Base-by-base conservation (phyloP, 1,140 invertebrate species). In the Drosophila nigrodunni region DNA sequence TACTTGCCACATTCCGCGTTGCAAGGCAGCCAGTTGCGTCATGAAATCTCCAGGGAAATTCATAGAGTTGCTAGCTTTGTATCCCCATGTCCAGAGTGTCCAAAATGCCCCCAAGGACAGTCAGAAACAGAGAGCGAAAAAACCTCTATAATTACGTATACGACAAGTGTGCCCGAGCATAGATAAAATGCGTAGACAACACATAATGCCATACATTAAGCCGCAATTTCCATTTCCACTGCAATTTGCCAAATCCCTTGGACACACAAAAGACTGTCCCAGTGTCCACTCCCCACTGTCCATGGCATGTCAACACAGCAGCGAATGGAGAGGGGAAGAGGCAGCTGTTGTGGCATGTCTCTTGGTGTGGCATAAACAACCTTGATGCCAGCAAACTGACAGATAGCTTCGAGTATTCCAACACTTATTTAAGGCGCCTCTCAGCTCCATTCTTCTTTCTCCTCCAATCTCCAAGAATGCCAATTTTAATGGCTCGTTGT, bases 101-200 rank as follows among this genome's bases (percentile, higher is more conserved):
- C 13, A 10, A 9, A 10, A 25, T 25, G 49, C 82, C 82, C 71
- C 82, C 70, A 82, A 82, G 82, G 82, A 87, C 71, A 57, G n/a
- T 43, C 13, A 55, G 18, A 59, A 21, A 21, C 18, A 21, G 18
- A 21, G 18, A 21, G 18, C 18, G 18, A 21, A 21, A 21, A 35
- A 37, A 15, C 15, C 37, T 66, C 73, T 74, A 47, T 83, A 83
- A 83, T 83, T 83, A 83, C 77, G 64, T 59, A 35, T 41, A 57
- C 15, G 37, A 57, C 54, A 15, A 54, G 80, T 59, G 61, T 69
- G 79, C 69, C 74, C 35, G 65, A 6, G 61, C 61, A 61, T 6
- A 44, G 73, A 77, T 59, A 85, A 71, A 58, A 57, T 79, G 81
- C 82, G 82, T 81, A 85, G 78, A 80, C 81, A 76, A 30, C 11